Evolutionary conservation across 2,888 invertebrate genomes (phyloP).

Genomic region (Eubasilissa splendida): DNA sequence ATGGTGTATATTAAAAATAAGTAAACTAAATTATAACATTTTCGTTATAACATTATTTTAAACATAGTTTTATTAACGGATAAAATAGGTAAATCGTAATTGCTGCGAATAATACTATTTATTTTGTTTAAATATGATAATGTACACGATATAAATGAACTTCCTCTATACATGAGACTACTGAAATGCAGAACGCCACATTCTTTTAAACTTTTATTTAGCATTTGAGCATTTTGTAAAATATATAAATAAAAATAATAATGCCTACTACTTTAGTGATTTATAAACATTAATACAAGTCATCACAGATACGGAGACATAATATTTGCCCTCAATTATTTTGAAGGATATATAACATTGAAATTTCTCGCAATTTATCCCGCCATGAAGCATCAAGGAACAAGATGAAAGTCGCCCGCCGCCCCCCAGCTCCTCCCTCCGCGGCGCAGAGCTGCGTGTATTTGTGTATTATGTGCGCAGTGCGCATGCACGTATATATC

Average conservation of each 20-base stretch:
- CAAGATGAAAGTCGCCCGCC: slow-evolving; percentile 29
- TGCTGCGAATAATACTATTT: no score
- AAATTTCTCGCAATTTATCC: slow-evolving; percentile 14
- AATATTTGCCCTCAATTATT: slow-evolving; percentile 3
- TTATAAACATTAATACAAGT: neutral
- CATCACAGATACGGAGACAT: neutral
- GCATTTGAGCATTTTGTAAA: no score
- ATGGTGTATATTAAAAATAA: no score
- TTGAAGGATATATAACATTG: slow-evolving; percentile 8
- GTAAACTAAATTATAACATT: no score
- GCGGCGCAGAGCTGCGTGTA: neutral
- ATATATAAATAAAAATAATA: neutral
- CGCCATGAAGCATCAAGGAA: neutral
- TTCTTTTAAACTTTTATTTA: no score
- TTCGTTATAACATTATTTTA: no score
- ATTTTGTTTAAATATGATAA: no score
- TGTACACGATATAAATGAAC: no score
- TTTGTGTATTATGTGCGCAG: neutral
- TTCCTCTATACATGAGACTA: no score
- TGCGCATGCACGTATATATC: neutral
- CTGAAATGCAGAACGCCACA: no score
- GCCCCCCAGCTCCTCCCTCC: neutral
- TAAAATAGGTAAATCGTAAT: no score
- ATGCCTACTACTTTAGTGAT: neutral
- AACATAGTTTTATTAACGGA: no score